These are phyloP conservation scores for Nephila pilipes DNA, from an alignment of 1,140 invertebrate species.

Conservation along the genomic window DNA sequence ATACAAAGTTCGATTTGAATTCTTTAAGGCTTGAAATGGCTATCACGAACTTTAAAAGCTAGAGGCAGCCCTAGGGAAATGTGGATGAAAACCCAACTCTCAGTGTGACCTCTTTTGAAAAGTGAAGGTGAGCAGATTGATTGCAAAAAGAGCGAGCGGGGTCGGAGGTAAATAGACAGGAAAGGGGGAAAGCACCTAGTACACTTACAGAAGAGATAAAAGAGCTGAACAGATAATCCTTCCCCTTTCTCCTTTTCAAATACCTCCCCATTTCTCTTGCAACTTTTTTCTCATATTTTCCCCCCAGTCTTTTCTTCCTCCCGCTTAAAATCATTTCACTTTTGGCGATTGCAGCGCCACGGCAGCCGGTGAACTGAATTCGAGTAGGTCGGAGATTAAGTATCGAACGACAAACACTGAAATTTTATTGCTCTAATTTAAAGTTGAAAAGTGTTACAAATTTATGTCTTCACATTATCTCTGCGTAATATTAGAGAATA, in stretches of 20 bases:
- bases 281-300: neutral
- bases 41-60: too few species aligned
- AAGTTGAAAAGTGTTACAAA: too few species aligned
- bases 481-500: too few species aligned
- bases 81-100: neutral
- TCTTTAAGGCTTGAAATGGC: too few species aligned
- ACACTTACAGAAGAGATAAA: neutral
- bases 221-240: neutral
- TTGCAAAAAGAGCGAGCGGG: neutral
- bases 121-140: neutral
- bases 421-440: too few species aligned
- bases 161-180: neutral
- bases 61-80: too few species aligned
- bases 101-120: neutral
- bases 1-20: too few species aligned
- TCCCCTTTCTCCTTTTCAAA: neutral
- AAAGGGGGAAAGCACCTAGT: neutral
- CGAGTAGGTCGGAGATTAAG: too few species aligned
- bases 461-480: too few species aligned
- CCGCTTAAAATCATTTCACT: slow-evolving; percentile 20
- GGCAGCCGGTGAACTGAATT: neutral
- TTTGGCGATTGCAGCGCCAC: slow-evolving; percentile 30
- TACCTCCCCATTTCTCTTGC: neutral
- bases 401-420: too few species aligned
- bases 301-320: neutral